A percentile compares a stretch with the other conserved stretches of the same genome.
phyloP scores from a whole-genome alignment of 2,888 invertebrate genomes.

The Quadroppia sp. region DNA sequence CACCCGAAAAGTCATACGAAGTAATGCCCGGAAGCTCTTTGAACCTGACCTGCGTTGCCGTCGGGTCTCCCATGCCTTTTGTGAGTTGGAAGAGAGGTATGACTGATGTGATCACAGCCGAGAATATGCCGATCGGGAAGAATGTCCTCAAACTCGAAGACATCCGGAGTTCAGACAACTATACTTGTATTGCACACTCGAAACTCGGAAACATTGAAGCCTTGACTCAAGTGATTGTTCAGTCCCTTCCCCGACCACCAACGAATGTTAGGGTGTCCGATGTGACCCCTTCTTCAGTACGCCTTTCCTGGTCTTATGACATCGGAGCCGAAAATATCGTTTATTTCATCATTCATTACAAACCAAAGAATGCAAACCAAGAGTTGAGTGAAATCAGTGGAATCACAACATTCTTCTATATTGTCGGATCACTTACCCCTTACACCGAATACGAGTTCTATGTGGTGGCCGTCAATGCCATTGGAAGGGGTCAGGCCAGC shows the following conservation, averaged over 20 bases:
- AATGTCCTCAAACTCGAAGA: slow-evolving; percentile 81
- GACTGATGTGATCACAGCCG: slow-evolving; percentile 74
- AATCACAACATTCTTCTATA: slow-evolving; percentile 86
- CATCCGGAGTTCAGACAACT: slow-evolving; percentile 88
- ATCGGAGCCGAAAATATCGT: slow-evolving; percentile 71
- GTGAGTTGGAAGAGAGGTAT: slow-evolving; percentile 64
- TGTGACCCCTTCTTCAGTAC: slow-evolving; percentile 86
- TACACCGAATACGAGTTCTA: slow-evolving; percentile 95
- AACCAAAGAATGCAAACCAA: slow-evolving; percentile 80
- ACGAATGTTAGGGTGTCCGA: slow-evolving; percentile 84
- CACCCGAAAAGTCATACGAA: slow-evolving; percentile 76
- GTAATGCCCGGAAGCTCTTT: slow-evolving; percentile 86
- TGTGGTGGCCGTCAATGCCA: slow-evolving; percentile 89
- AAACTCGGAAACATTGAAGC: slow-evolving; percentile 87
- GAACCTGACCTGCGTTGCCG: slow-evolving; percentile 92
- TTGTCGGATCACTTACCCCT: slow-evolving; percentile 71
- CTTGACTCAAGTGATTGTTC: slow-evolving; percentile 83
- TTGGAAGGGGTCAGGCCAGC: slow-evolving; percentile 86
- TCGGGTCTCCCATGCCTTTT: slow-evolving; percentile 96
- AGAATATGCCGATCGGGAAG: slow-evolving; percentile 58
- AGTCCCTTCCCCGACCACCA: slow-evolving; percentile 88
- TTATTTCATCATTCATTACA: slow-evolving; percentile 94
- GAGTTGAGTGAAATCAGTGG: slow-evolving; percentile 86
- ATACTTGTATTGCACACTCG: slow-evolving; percentile 93
- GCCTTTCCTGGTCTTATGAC: slow-evolving; percentile 87